Percentiles rank a stretch among this genome's conserved stretches.
Evolutionary conservation across 92 coral and sea anemone species (phyloP).

Genomic region (Phenganax stokvisi): DNA sequence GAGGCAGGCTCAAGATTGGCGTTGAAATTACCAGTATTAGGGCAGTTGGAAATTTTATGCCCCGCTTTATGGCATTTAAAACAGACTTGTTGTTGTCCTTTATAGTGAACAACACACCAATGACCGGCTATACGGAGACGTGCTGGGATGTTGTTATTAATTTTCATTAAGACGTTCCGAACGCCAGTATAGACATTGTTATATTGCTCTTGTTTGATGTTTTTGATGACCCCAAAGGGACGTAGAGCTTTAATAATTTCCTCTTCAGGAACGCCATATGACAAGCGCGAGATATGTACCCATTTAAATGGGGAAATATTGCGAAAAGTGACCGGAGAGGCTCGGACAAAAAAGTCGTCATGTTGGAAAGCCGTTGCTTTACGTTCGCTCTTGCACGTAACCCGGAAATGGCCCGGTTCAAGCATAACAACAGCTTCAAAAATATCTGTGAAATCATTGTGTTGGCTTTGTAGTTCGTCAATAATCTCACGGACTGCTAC

Average conservation of each 20-base stretch:
- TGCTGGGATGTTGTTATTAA: slow-evolving; percentile 19
- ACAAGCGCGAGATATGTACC: not conserved
- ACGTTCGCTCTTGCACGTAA: too few species aligned
- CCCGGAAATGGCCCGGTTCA: too few species aligned
- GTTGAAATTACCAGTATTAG: too few species aligned
- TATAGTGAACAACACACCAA: not conserved
- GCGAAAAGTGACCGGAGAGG: not conserved
- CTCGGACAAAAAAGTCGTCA: not conserved
- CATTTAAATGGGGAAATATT: not conserved
- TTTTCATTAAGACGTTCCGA: slow-evolving; percentile 16
- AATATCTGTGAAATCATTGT: too few species aligned
- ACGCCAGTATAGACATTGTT: slow-evolving; percentile 16
- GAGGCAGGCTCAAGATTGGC: too few species aligned
- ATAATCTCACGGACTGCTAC: too few species aligned
- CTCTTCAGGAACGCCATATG: slow-evolving; percentile 25
- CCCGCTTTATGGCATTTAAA: too few species aligned
- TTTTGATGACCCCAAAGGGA: slow-evolving; percentile 8
- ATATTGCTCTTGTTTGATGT: not conserved
- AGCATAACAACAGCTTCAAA: too few species aligned
- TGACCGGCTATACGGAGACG: slow-evolving; percentile 35
- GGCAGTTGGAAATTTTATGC: too few species aligned
- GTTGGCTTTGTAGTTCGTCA: too few species aligned
- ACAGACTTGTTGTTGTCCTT: too few species aligned
- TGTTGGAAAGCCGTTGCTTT: not conserved
- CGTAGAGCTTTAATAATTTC: slow-evolving; percentile 12